phyloP scores from a whole-genome alignment of 1,140 invertebrate species.

The Littorina saxatilis region DNA sequence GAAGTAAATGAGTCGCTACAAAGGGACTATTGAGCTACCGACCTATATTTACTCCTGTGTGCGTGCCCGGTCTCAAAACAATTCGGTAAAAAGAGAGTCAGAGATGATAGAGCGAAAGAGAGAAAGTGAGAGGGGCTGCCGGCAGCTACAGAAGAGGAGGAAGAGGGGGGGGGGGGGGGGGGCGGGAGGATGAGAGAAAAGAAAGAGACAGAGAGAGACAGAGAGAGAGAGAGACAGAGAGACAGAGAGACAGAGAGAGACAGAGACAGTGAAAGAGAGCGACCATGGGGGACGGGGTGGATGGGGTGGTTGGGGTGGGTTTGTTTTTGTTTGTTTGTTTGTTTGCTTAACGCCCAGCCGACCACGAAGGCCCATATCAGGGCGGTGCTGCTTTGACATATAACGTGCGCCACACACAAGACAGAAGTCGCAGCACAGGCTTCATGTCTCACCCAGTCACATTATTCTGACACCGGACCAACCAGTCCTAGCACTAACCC shows the following conservation, averaged over 20 bases:
- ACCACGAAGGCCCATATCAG: too few species aligned
- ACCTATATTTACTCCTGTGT: constrained; percentile 18
- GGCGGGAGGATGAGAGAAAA: background rate
- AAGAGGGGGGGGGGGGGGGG: background rate
- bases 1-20: constrained; percentile 16
- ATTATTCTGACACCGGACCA: too few species aligned
- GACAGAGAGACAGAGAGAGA: constrained; percentile 21
- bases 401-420: too few species aligned
- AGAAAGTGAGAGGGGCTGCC: too few species aligned
- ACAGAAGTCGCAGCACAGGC: too few species aligned
- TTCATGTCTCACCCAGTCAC: too few species aligned
- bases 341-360: too few species aligned
- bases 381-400: too few species aligned
- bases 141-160: too few species aligned
- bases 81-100: background rate
- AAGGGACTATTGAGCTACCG: background rate
- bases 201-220: constrained; percentile 8
- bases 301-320: background rate
- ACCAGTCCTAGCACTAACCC: too few species aligned
- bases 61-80: background rate
- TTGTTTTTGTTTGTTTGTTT: too few species aligned
- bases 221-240: background rate
- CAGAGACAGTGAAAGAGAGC: background rate
- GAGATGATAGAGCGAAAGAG: too few species aligned
- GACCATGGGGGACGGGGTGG: background rate